These are phyloP conservation scores for Graptemys geographica DNA, from an alignment of 2,797 vertebrate genomes.

Conservation along the genomic window DNA sequence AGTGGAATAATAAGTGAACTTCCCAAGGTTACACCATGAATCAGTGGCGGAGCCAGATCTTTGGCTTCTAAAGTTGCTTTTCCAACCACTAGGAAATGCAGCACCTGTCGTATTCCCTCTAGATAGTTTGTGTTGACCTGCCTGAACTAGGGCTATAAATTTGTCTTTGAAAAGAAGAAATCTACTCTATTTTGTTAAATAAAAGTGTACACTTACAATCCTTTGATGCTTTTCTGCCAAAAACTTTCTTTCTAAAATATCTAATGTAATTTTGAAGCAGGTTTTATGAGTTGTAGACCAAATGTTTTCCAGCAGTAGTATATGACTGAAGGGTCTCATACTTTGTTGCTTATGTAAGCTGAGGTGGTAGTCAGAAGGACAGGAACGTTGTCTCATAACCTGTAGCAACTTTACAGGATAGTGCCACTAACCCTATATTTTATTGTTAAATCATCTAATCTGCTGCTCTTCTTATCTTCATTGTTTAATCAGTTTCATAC, in stretches of 20 bases:
- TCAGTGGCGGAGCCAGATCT: slow-evolving; percentile 21
- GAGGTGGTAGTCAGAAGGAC: neutral
- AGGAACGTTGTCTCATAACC: neutral
- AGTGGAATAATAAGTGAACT: slow-evolving; percentile 22
- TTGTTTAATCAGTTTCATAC: neutral
- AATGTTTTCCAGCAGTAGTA: neutral
- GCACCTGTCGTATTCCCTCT: slow-evolving; percentile 62
- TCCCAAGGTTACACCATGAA: slow-evolving; percentile 41
- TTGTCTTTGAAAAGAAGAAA: slow-evolving; percentile 5
- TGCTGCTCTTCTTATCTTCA: neutral
- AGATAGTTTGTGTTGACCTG: slow-evolving; percentile 41
- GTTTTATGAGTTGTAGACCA: neutral
- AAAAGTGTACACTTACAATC: neutral
- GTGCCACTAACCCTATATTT: neutral
- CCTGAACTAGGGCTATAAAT: neutral
- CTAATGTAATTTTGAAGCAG: rapidly evolving
- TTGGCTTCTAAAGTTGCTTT: neutral
- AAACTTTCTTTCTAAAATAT: neutral
- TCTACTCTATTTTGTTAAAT: neutral
- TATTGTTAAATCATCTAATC: neutral
- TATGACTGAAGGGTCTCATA: rapidly evolving
- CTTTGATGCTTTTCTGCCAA: neutral
- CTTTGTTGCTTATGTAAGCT: neutral
- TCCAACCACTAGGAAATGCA: slow-evolving; percentile 15
- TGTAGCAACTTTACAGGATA: neutral